Percentiles rank a stretch among this genome's conserved stretches.
These are phyloP conservation scores for Nomada fabriciana DNA, from an alignment of 2,888 invertebrate genomes.

Conservation along the genomic window DNA sequence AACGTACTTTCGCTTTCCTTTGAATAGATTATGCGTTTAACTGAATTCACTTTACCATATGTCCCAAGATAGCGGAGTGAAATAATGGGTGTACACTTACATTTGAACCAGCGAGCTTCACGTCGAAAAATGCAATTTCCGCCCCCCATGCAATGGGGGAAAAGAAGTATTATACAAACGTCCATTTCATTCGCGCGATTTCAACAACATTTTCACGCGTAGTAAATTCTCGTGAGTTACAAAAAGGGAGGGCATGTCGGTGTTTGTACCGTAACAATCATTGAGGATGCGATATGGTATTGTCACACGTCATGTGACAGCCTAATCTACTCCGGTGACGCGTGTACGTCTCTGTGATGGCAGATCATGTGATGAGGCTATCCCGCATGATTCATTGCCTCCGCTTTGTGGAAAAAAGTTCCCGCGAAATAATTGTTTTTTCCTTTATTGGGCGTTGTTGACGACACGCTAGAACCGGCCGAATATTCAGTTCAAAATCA, in stretches of 20 bases:
- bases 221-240: neutral
- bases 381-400: slow-evolving; percentile 27
- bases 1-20: no score
- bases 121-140: no score
- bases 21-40: no score
- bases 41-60: no score
- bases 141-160: no score
- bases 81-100: no score
- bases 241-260: neutral
- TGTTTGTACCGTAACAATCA: slow-evolving; percentile 6
- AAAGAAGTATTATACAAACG: no score
- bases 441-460: neutral
- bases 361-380: slow-evolving; percentile 31
- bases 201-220: neutral
- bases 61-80: no score
- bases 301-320: slow-evolving; percentile 30
- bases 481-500: neutral
- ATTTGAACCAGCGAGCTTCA: no score
- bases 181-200: neutral
- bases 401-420: neutral
- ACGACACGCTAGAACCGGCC: neutral
- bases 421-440: neutral
- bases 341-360: neutral
- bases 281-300: neutral
- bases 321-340: slow-evolving; percentile 45